Evolutionary conservation across 2,888 invertebrate genomes (phyloP), one percentile per base, ranked within the genome.

Genomic region (Dynastes maya): DNA sequence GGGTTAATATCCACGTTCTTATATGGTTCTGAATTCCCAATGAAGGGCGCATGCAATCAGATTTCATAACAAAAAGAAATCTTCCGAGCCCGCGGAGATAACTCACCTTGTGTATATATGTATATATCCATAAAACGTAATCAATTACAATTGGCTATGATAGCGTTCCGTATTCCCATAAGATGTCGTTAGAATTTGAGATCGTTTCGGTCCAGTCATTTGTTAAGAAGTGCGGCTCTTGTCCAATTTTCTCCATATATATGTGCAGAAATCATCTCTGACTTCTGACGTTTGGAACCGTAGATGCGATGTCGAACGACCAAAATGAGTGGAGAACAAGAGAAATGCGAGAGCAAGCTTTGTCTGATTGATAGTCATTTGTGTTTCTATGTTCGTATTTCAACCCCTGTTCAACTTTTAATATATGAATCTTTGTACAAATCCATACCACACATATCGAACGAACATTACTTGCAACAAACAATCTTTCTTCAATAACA

Each of bases 151-250:
- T 61, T 27, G 72, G 40, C 61, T 27, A 29, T 8, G 51, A 27
- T 40, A 5, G 65, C 65, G 13, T 5, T n/a, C 27, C 9, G 72
- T 77, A 87, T 86, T 86, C 86, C 85, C 86, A 82, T 83, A 84
- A 85, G 85, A 85, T 86, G 83, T 86, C 85, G 85, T 86, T 87
- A 87, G 85, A 85, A 86, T 82, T 82, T 82, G 86, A 86, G 82
- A 85, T 49, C n/a, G 51, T 51, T 49, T 51, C 63, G 49, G 45
- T 55, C 22, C 74, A 40, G 40, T 37, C 64, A 53, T 76, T 76
- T 76, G 65, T 76, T 76, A 76, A 65, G 49, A 65, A 58, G 58
- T 55, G 2, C 16, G 11, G 32, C 32, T 16, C 37, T 55, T 53
- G 13, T 27, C 51, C 13, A 32, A 51, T 29, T 4, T 37, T 37